A percentile compares a stretch with the other conserved stretches of the same genome.
Conservation (phyloP, 2,797 vertebrate genomes). For the Argentina silus region DNA sequence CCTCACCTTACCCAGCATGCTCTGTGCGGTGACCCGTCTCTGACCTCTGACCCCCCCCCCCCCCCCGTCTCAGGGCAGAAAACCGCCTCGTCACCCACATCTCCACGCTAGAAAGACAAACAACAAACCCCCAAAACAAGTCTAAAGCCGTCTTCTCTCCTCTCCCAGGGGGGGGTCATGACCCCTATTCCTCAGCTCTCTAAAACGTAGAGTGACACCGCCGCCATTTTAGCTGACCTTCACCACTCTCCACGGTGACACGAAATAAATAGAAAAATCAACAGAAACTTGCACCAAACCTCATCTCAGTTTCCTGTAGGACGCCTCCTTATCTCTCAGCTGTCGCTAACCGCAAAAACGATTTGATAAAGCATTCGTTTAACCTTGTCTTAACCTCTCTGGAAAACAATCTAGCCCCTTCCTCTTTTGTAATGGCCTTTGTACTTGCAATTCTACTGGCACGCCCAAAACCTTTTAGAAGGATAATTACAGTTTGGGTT, state of each 20-base stretch:
- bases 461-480: neutral
- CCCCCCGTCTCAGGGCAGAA: slow-evolving; percentile 27
- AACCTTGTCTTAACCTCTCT: slow-evolving; percentile 39
- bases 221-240: too few relatives aligned
- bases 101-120: neutral
- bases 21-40: slow-evolving; percentile 50
- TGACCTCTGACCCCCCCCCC: slow-evolving; percentile 27
- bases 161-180: neutral
- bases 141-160: slow-evolving; percentile 7
- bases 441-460: slow-evolving; percentile 1
- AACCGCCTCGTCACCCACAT: slow-evolving; percentile 51
- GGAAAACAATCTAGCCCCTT: slow-evolving; percentile 30
- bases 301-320: too few relatives aligned
- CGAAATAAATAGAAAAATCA: slow-evolving; percentile 9
- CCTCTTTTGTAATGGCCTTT: slow-evolving; percentile 22
- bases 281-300: too few relatives aligned
- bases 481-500: neutral
- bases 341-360: too few relatives aligned
- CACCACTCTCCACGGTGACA: slow-evolving; percentile 5
- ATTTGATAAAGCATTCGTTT: slow-evolving; percentile 26
- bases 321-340: too few relatives aligned
- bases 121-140: slow-evolving; percentile 8
- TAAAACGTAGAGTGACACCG: neutral
- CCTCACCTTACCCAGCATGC: slow-evolving; percentile 32
- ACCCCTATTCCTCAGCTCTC: slow-evolving; percentile 15